Percentiles rank a stretch among this genome's conserved stretches.
Conservation (phyloP, 37 sponge, comb jelly and placozoan genomes). For the Halichondria panicea region DNA sequence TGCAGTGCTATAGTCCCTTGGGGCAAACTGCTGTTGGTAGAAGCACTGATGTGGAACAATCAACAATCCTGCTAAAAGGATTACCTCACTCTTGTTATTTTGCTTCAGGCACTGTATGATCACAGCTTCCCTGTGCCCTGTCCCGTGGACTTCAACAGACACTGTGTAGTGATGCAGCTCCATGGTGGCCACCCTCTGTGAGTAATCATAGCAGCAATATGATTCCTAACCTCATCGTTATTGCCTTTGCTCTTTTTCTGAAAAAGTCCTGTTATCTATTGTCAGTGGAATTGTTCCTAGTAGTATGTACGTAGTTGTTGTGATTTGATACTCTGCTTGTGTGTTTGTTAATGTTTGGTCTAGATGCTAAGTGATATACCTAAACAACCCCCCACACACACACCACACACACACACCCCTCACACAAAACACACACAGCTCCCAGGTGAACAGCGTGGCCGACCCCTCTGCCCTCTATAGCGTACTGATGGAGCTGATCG, state of each 20-base stretch:
- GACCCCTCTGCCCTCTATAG: conserved; percentile 60
- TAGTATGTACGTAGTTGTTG: too few species aligned
- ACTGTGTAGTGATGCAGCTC: conserved; percentile 97
- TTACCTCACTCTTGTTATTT: neutral
- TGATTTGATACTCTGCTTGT: too few species aligned
- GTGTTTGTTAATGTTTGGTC: too few species aligned
- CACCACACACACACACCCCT: neutral
- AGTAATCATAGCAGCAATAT: conserved; percentile 6
- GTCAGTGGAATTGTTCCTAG: too few species aligned
- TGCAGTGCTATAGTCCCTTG: too few species aligned
- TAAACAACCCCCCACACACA: neutral
- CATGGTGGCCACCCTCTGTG: conserved; percentile 91
- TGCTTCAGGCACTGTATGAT: conserved; percentile 77
- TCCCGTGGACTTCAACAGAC: conserved; percentile 94
- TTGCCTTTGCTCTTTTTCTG: neutral
- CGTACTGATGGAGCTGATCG: conserved; percentile 80
- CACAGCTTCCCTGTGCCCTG: conserved; percentile 88
- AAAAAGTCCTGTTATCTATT: too few species aligned
- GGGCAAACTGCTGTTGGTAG: too few species aligned
- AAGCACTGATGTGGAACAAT: too few species aligned
- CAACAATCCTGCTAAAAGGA: too few species aligned
- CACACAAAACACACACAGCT: conserved; percentile 25
- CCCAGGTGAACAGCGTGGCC: conserved; percentile 62
- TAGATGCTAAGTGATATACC: too few species aligned
- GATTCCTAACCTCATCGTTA: neutral